Percentiles rank a stretch among this genome's conserved stretches.
phyloP scores from a whole-genome alignment of 2,113 vertebrate genomes.

The Triplophysa rosa region DNA sequence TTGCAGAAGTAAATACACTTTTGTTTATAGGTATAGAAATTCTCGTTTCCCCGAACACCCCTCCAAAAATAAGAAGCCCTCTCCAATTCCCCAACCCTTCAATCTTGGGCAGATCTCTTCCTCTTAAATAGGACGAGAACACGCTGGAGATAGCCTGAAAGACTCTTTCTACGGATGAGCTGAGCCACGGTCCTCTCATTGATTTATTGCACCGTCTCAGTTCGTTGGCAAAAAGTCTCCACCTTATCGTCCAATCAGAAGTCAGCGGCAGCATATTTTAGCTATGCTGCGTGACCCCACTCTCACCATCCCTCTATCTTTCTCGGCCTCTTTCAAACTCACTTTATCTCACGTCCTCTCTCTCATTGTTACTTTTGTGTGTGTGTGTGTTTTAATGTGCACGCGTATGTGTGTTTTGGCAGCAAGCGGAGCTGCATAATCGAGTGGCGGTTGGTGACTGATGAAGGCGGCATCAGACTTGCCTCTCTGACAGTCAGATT shows the following conservation, averaged over 20 bases:
- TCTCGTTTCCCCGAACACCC: conserved; percentile 1
- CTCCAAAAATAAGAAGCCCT: conserved; percentile 27
- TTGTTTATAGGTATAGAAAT: conserved; percentile 23
- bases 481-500: conserved; percentile 57
- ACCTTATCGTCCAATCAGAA: conserved; percentile 43
- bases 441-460: conserved; percentile 51
- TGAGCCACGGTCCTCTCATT: background rate
- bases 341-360: conserved; percentile 2
- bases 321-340: conserved; percentile 5
- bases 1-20: conserved; percentile 9
- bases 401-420: conserved; percentile 7
- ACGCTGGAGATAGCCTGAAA: background rate
- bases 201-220: conserved; percentile 20
- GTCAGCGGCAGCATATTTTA: background rate
- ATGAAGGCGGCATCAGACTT: conserved; percentile 54
- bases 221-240: conserved; percentile 18
- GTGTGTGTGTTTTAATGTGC: background rate
- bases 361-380: conserved; percentile 2
- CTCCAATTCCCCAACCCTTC: conserved; percentile 36
- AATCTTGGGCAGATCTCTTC: conserved; percentile 27
- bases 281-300: background rate
- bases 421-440: conserved; percentile 47
- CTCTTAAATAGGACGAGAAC: conserved; percentile 38
- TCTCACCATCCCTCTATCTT: conserved; percentile 7
- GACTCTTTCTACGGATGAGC: conserved; percentile 18